Evolutionary conservation across 2,888 invertebrate genomes (phyloP), one percentile per base, ranked within the genome.

Genomic region (Andrena marginata): DNA sequence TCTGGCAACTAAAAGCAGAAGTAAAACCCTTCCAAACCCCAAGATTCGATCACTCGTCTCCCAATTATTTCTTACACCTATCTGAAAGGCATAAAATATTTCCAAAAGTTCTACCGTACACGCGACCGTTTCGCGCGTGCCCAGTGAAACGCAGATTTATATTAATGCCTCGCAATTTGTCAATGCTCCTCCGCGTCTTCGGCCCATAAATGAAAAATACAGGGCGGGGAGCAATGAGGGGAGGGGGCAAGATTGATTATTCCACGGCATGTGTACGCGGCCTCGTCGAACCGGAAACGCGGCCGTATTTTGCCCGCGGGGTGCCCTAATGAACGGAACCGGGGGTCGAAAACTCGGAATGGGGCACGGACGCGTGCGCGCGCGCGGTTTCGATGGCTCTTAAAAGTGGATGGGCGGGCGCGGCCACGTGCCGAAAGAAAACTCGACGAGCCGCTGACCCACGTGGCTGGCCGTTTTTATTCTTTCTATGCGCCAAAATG

Each of bases 381-480:
- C 81, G 82, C 86, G 87, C 85, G 85, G 84, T 87, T 84, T 89
- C 85, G 90, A 91, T 91, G 92, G 90, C 89, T 86, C 90, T 92
- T 89, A 90, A 91, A 42, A 92, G 78, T 85, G 88, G 77, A 88
- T 85, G 89, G 92, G 91, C 90, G 90, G 87, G 85, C 76, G 82
- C 54, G 86, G 91, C 82, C 91, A 91, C 92, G 92, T 91, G 92
- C 79, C 90, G 85, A 80, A 72, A 79, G 85, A 87, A 89, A 91
- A 87, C 82, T 76, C 82, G 71, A 82, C 70, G 85, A 80, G 68
- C 83, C 80, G 65, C 82, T 80, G 84, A 87, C 86, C 89, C 88
- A 85, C 86, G 89, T 89, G 89, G 84, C 83, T 79, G 69, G 80
- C 80, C 83, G 83, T 84, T 89, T 85, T 83, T 85, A 83, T n/a